Evolutionary conservation across 2,113 vertebrate species (phyloP).

Genomic region (Salvator merianae): DNA sequence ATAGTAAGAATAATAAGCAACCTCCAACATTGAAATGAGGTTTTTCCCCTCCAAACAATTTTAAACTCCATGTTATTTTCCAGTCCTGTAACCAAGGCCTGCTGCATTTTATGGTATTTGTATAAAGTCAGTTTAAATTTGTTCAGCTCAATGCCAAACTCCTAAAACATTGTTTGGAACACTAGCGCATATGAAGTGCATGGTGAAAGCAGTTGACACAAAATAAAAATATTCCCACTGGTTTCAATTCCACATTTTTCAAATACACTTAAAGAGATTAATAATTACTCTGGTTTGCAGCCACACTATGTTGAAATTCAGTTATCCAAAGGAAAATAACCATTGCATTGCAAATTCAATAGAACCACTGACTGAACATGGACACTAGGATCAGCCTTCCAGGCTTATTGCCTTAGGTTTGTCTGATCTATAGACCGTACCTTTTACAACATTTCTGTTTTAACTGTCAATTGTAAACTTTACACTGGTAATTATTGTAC

Average conservation of each 20-base stretch:
- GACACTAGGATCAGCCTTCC: constrained; percentile 41
- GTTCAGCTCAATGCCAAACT: background rate
- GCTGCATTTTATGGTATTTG: background rate
- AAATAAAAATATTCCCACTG: background rate
- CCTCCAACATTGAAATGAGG: background rate
- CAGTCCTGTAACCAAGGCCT: constrained; percentile 6
- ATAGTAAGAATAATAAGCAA: background rate
- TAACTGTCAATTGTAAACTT: constrained; percentile 44
- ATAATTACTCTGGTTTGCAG: constrained; percentile 8
- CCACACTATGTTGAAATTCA: constrained; percentile 22
- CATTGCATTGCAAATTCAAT: constrained; percentile 19
- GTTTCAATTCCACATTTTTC: constrained; percentile 28
- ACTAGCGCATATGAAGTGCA: constrained; percentile 2
- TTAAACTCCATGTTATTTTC: background rate
- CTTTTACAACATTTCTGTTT: constrained; percentile 38
- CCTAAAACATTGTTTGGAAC: constrained; percentile 7
- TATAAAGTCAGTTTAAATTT: constrained; percentile 9
- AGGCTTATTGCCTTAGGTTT: constrained; percentile 23
- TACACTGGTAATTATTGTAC: constrained; percentile 46
- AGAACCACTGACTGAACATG: constrained; percentile 35
- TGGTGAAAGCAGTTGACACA: background rate
- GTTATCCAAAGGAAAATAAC: constrained; percentile 30
- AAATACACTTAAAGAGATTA: constrained; percentile 25
- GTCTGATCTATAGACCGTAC: background rate
- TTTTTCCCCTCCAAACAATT: background rate